Conservation (phyloP, 2,888 invertebrate species). For the Aelia acuminata region DNA sequence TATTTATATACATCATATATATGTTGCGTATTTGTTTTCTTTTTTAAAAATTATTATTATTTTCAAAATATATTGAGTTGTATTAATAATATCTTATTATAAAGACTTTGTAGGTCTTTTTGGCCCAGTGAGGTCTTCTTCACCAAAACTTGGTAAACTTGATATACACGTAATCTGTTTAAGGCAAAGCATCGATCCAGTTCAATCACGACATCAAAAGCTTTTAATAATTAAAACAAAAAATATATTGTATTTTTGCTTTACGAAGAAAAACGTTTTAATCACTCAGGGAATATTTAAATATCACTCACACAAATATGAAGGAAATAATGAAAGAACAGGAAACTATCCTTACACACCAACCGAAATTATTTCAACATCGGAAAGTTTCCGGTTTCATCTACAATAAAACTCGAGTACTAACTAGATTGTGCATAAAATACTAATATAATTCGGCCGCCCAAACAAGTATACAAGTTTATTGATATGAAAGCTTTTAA, state of each 20-base stretch:
- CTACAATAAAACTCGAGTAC: background rate
- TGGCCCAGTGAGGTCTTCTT: background rate
- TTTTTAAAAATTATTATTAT: background rate
- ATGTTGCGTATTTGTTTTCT: background rate
- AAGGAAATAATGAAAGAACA: background rate
- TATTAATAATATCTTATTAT: background rate
- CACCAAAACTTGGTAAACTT: background rate
- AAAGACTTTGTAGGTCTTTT: background rate
- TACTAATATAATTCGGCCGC: slow-evolving; percentile 38
- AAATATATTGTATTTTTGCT: background rate
- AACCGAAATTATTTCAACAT: background rate
- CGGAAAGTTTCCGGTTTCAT: background rate
- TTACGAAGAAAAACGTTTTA: background rate
- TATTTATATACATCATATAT: background rate
- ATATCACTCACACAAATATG: background rate
- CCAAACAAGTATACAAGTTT: background rate
- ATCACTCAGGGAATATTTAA: background rate
- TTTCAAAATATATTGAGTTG: background rate
- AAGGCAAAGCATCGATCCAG: slow-evolving; percentile 37
- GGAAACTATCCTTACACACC: background rate
- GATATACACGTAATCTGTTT: background rate
- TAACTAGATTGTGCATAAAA: slow-evolving; percentile 43
- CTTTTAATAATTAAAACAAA: background rate
- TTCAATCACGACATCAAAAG: slow-evolving; percentile 30
- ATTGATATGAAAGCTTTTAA: background rate